phyloP scores from a whole-genome alignment of 2,888 invertebrate species.

The Dorcus hopei region DNA sequence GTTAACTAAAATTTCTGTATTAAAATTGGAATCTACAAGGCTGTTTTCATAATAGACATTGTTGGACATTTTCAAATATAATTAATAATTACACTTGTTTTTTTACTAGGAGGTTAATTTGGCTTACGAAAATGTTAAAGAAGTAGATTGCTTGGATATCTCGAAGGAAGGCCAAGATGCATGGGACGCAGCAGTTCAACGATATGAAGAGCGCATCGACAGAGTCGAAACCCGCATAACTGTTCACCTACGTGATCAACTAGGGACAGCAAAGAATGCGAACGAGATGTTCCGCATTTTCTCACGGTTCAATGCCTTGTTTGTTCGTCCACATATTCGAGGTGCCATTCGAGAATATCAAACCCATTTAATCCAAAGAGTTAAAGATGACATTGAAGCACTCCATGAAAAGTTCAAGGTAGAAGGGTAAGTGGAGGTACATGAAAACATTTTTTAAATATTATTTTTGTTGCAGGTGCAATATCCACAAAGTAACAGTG shows the following conservation, averaged over 20 bases:
- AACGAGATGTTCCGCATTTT: constrained; percentile 99
- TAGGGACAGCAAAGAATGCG: constrained; percentile 98
- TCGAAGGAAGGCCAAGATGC: constrained; percentile 94
- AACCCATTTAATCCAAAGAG: constrained; percentile 96
- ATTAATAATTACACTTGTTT: background rate
- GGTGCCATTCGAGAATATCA: constrained; percentile 99
- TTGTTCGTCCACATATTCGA: constrained; percentile 97
- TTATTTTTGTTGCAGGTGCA: constrained; percentile 65
- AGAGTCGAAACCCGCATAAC: constrained; percentile 98
- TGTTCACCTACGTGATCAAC: constrained; percentile 92
- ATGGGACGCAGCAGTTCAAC: constrained; percentile 96
- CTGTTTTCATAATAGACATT: too few species aligned
- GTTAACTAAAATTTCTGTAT: too few species aligned
- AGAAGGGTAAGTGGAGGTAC: constrained; percentile 11
- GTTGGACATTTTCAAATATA: background rate
- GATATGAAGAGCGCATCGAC: constrained; percentile 98
- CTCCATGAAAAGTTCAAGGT: constrained; percentile 98
- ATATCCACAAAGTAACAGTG: constrained; percentile 93
- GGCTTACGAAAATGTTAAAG: constrained; percentile 97
- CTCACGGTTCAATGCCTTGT: constrained; percentile 97
- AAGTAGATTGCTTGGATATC: constrained; percentile 97
- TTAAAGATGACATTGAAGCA: constrained; percentile 98
- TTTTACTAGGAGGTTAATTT: constrained; percentile 65
- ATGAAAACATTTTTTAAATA: background rate
- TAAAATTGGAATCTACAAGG: too few species aligned